These are phyloP conservation scores for Ormyrus pomaceus DNA, from an alignment of 2,888 invertebrate species.

Conservation along the genomic window DNA sequence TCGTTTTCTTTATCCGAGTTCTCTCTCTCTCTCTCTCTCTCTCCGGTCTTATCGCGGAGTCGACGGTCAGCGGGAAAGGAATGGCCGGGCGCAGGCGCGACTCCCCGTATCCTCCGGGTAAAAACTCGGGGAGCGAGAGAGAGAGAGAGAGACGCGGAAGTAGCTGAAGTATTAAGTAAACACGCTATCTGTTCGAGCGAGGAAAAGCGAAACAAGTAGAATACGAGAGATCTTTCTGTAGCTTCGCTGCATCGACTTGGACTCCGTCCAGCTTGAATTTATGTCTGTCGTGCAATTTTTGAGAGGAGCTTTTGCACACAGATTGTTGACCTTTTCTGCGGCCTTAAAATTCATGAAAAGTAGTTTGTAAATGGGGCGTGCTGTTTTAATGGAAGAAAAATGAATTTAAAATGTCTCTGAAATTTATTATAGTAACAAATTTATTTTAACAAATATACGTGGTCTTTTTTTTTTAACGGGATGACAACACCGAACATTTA, in stretches of 20 bases:
- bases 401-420: neutral
- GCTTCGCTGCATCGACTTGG: slow-evolving; percentile 29
- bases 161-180: slow-evolving; percentile 39
- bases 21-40: slow-evolving; percentile 12
- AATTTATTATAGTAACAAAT: no score
- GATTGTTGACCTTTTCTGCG: neutral
- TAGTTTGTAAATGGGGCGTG: neutral
- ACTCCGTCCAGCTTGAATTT: neutral
- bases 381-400: neutral
- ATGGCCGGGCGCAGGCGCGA: slow-evolving; percentile 38
- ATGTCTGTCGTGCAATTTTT: neutral
- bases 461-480: no score
- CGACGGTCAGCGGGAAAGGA: slow-evolving; percentile 59
- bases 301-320: neutral
- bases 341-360: neutral
- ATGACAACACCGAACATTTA: no score
- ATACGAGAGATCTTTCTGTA: no score
- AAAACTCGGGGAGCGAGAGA: slow-evolving; percentile 24
- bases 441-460: no score
- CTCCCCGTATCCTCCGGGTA: neutral
- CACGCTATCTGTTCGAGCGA: slow-evolving; percentile 29
- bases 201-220: neutral
- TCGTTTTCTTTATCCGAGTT: slow-evolving; percentile 59
- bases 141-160: slow-evolving; percentile 35
- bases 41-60: slow-evolving; percentile 56